These are phyloP conservation scores for Trochalopteron elliotii DNA, from an alignment of 2,113 vertebrate species.

Conservation along the genomic window DNA sequence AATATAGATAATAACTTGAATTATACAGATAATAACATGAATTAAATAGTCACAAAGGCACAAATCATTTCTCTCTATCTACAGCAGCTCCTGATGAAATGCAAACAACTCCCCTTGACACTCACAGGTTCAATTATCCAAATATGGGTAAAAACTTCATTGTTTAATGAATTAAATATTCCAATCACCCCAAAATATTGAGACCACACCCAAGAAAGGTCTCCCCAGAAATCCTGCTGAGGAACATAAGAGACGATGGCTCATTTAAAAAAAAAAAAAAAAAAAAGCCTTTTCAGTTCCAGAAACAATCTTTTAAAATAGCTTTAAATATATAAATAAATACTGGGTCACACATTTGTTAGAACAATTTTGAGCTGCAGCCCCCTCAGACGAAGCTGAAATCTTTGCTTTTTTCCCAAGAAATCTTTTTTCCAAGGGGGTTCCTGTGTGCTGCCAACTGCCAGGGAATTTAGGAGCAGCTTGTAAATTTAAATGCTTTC, in stretches of 20 bases:
- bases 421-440: slow-evolving; percentile 58
- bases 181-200: background rate
- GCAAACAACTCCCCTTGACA: background rate
- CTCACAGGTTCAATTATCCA: background rate
- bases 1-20: background rate
- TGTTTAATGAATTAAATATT: background rate
- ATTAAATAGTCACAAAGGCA: fast-evolving
- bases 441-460: slow-evolving; percentile 57
- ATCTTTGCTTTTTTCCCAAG: slow-evolving; percentile 56
- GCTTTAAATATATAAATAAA: background rate
- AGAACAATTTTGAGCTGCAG: background rate
- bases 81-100: background rate
- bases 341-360: background rate
- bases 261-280: background rate
- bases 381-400: slow-evolving; percentile 15
- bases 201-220: background rate
- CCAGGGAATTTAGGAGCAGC: slow-evolving; percentile 62
- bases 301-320: background rate
- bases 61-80: background rate
- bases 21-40: background rate
- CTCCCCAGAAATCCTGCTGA: background rate
- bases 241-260: background rate
- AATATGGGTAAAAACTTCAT: fast-evolving
- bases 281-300: background rate
- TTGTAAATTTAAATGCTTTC: slow-evolving; percentile 72